Evolutionary conservation across 2,797 vertebrate species (phyloP).

Genomic region (Loriculus beryllinus): DNA sequence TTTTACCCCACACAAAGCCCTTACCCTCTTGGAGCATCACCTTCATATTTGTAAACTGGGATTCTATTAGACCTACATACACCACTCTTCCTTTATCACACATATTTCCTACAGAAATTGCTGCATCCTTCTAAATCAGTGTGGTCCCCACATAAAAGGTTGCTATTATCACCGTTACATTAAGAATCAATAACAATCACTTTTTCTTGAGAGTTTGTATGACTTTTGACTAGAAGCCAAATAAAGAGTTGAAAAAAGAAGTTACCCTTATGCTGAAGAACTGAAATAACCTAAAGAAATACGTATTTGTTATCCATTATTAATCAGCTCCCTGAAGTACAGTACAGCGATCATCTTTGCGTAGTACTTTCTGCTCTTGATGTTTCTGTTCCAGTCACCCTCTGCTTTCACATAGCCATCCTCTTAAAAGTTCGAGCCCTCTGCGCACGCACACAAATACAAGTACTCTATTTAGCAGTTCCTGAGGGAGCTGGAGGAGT

Average conservation of each 20-base stretch:
- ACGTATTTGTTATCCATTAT: neutral
- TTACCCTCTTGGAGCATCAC: neutral
- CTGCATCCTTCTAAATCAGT: neutral
- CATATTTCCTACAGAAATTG: neutral
- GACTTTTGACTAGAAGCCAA: neutral
- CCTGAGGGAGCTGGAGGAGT: neutral
- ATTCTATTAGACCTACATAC: neutral
- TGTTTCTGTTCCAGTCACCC: neutral
- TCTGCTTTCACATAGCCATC: neutral
- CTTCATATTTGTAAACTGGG: neutral
- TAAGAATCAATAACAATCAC: fast-evolving
- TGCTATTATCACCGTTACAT: neutral
- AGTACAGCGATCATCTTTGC: neutral
- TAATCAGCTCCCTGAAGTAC: neutral
- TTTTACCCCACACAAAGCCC: neutral
- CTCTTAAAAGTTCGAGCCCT: neutral
- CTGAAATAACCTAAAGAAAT: neutral
- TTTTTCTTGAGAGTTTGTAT: neutral
- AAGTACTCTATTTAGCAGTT: neutral
- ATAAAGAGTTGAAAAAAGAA: neutral
- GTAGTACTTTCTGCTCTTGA: neutral
- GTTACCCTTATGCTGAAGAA: neutral
- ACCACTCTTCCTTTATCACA: neutral
- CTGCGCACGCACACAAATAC: neutral
- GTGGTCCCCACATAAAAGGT: neutral